These are phyloP conservation scores for Cistogaster globosa DNA, from an alignment of 2,888 invertebrate species.

Conservation along the genomic window DNA sequence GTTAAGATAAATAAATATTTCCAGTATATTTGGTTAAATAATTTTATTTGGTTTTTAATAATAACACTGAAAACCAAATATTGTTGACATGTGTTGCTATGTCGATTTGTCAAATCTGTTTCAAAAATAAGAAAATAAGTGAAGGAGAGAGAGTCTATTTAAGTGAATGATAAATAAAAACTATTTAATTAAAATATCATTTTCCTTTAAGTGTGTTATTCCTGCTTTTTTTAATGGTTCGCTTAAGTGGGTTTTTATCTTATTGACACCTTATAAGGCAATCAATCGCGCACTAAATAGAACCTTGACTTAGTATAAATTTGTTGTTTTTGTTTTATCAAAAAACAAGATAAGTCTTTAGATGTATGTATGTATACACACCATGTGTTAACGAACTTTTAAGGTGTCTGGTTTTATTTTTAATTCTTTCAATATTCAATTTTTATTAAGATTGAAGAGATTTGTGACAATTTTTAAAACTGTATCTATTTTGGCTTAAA, in stretches of 20 bases:
- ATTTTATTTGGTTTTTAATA: too few relatives aligned
- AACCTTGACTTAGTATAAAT: conserved; percentile 55
- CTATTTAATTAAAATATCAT: too few relatives aligned
- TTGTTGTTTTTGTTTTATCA: neutral
- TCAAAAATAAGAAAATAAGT: too few relatives aligned
- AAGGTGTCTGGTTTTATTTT: neutral
- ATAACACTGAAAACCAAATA: too few relatives aligned
- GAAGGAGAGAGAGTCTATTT: neutral
- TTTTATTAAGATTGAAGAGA: neutral
- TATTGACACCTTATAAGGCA: conserved; percentile 22
- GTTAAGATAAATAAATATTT: conserved; percentile 21
- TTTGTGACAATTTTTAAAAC: too few relatives aligned
- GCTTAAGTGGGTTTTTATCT: neutral
- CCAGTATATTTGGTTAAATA: too few relatives aligned
- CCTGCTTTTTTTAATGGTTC: too few relatives aligned
- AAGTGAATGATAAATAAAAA: neutral
- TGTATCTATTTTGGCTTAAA: too few relatives aligned
- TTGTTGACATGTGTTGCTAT: too few relatives aligned
- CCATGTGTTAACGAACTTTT: conserved; percentile 48
- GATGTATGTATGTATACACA: conserved; percentile 2
- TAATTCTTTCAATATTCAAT: neutral
- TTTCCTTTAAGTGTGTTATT: too few relatives aligned
- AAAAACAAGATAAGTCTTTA: neutral
- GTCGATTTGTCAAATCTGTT: too few relatives aligned
- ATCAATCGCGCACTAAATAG: conserved; percentile 53